Conservation (phyloP, 2,797 vertebrate genomes). For the Gymnocypris eckloni region DNA sequence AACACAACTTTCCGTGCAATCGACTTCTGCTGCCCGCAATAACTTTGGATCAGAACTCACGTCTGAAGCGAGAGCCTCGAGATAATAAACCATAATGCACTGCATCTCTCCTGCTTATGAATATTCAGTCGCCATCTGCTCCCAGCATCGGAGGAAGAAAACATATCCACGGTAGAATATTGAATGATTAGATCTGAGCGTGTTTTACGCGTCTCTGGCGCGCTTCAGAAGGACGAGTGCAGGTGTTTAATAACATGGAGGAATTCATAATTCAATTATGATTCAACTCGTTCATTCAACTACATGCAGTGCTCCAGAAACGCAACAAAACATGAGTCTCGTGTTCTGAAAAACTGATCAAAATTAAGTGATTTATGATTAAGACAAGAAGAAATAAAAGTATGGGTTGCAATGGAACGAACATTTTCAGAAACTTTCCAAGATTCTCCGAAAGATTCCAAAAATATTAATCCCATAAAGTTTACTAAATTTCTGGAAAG, state of each 20-base stretch:
- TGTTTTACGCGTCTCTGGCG: not conserved
- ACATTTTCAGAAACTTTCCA: too few species aligned
- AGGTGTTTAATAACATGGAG: slow-evolving; percentile 65
- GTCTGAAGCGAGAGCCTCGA: not conserved
- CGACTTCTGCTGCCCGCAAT: not conserved
- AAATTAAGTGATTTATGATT: too few species aligned
- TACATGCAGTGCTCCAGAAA: not conserved
- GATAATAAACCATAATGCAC: slow-evolving; percentile 18
- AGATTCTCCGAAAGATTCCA: too few species aligned
- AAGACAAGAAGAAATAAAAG: too few species aligned
- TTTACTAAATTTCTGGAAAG: too few species aligned
- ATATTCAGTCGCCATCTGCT: slow-evolving; percentile 52
- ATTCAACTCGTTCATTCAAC: not conserved
- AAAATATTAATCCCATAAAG: too few species aligned
- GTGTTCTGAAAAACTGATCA: too few species aligned
- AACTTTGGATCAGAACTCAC: not conserved
- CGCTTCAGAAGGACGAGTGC: slow-evolving; percentile 54
- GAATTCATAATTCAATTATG: slow-evolving; percentile 21
- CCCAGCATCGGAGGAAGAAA: slow-evolving; percentile 25
- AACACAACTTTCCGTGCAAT: not conserved
- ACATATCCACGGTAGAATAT: slow-evolving; percentile 31
- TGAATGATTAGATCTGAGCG: slow-evolving; percentile 25
- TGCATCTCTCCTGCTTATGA: slow-evolving; percentile 5
- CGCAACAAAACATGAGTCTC: too few species aligned
- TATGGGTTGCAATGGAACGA: too few species aligned